Percentiles rank a stretch among this genome's conserved stretches.
Evolutionary conservation across 1,140 invertebrate genomes (phyloP).

Genomic region (Sesamia nonagrioides): DNA sequence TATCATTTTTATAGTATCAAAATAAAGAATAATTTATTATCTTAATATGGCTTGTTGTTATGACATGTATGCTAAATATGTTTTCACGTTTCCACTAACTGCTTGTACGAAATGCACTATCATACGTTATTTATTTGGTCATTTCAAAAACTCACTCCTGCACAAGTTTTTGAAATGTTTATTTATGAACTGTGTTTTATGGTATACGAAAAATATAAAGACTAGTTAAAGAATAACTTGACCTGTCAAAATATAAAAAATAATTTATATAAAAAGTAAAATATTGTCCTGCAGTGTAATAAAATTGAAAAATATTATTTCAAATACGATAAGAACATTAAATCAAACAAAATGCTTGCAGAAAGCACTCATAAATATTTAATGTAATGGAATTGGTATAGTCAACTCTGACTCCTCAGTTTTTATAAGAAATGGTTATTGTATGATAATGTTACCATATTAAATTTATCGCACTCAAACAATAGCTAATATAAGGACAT

Average conservation of each 20-base stretch:
- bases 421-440: neutral
- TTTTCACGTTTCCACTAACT: slow-evolving; percentile 26
- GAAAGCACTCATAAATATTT: neutral
- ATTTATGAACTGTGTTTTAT: neutral
- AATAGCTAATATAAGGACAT: no score
- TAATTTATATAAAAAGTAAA: neutral
- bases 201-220: neutral
- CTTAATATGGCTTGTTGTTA: neutral
- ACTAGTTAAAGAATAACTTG: neutral
- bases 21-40: neutral
- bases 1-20: neutral
- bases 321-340: neutral
- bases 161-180: slow-evolving; percentile 3
- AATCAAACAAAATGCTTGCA: neutral
- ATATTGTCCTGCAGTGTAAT: no score
- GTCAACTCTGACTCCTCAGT: neutral
- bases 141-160: no score
- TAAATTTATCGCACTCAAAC: no score
- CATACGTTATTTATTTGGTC: slow-evolving; percentile 45
- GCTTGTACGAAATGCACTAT: slow-evolving; percentile 48
- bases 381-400: neutral
- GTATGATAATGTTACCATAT: neutral
- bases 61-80: slow-evolving; percentile 38
- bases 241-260: neutral
- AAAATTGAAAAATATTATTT: neutral